A percentile compares a stretch with the other conserved stretches of the same genome.
These are phyloP conservation scores for Zaprionus obscuricornis DNA, from an alignment of 2,888 invertebrate genomes.

Conservation along the genomic window DNA sequence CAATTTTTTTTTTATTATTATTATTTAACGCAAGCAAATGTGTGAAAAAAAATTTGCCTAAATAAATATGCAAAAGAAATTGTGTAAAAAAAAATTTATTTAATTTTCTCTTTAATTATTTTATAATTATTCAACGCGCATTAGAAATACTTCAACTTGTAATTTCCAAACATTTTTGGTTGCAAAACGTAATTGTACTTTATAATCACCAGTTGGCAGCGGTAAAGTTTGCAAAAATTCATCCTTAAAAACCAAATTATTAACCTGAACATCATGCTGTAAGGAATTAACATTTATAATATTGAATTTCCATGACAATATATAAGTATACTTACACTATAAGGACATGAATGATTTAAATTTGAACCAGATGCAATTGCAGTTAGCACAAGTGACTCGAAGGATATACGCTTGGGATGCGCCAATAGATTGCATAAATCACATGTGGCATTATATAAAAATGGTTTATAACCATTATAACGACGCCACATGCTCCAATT, in stretches of 20 bases:
- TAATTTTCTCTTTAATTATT: too few species aligned
- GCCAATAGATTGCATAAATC: slow-evolving; percentile 11
- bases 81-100: too few species aligned
- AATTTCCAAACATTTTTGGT: slow-evolving; percentile 23
- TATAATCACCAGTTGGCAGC: slow-evolving; percentile 32
- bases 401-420: background rate
- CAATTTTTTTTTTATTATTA: too few species aligned
- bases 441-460: slow-evolving; percentile 19
- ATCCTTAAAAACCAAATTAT: slow-evolving; percentile 27
- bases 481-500: slow-evolving; percentile 13
- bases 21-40: too few species aligned
- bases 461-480: slow-evolving; percentile 24
- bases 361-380: slow-evolving; percentile 16
- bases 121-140: too few species aligned
- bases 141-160: slow-evolving; percentile 4
- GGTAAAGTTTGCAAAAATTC: slow-evolving; percentile 15
- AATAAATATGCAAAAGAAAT: background rate
- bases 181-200: slow-evolving; percentile 23
- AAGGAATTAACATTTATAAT: background rate
- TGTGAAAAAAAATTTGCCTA: too few species aligned
- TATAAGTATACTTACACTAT: slow-evolving; percentile 23
- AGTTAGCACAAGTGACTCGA: slow-evolving; percentile 7
- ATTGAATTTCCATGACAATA: too few species aligned
- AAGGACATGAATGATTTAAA: slow-evolving; percentile 31
- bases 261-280: slow-evolving; percentile 27